Evolutionary conservation across 2,113 vertebrate species (phyloP), one percentile per base, ranked within the genome.

Genomic region (Scomber japonicus): DNA sequence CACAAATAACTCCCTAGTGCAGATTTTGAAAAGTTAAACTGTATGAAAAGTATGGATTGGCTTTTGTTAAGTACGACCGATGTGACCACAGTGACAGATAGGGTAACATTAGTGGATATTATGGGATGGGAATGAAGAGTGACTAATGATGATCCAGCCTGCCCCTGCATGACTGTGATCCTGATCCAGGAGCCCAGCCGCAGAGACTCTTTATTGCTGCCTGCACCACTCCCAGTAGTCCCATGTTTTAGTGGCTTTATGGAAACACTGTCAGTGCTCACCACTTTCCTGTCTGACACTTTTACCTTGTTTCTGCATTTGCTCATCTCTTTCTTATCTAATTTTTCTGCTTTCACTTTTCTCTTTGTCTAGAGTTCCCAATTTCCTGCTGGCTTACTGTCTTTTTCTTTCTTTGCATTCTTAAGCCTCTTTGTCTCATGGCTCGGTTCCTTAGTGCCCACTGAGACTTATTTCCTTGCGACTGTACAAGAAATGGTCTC

Each of bases 321-420:
- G 11, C 61, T 86, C 56, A 67, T 81, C 51, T 63, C 11, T 46
- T 59, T 48, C 14, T 64, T 44, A 62, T 71, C 66, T 79, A 27
- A 75, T 78, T 72, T 86, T 31, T 81, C 68, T 79, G 15, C 68
- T 72, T 77, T 75, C 55, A 48, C 51, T 62, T 80, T 62, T 54
- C 15, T 75, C 70, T 76, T 72, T 86, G 78, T 80, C 35, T 49
- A n/a, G 5, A 0, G 4, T 70, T 88, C 64, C 71, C 46, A 71
- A 5, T 80, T 75, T 90, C 78, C 71, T 80, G 35, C 55, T 21
- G 70, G 57, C 65, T 71, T 75, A 74, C 64, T 49, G 75, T 83
- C 64, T 56, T 17, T 45, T 31, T 66, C 13, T 78, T 67, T 70
- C 71, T 80, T 49, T 50, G 14, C 71, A 21, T 63, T 73, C 63